A percentile compares a stretch with the other conserved stretches of the same genome.
phyloP scores from a whole-genome alignment of 2,797 vertebrate genomes.

The Hephaestus fuliginosus region DNA sequence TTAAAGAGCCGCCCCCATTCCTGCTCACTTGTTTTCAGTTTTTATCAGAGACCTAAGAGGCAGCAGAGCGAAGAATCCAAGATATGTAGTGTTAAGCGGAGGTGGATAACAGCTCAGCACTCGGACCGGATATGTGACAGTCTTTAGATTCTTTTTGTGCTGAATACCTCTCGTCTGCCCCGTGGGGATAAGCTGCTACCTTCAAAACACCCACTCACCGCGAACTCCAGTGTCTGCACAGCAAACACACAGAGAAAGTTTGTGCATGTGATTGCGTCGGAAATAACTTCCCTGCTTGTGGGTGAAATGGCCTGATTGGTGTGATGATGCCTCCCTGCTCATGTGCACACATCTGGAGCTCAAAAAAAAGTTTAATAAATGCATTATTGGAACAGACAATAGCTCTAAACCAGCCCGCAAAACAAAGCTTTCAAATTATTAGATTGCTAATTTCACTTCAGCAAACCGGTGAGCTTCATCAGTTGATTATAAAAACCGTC shows the following conservation, averaged over 20 bases:
- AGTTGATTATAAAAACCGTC: conserved; percentile 34
- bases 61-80: conserved; percentile 49
- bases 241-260: conserved; percentile 24
- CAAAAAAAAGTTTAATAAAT: neutral
- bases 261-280: neutral
- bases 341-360: neutral
- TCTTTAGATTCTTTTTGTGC: conserved; percentile 71
- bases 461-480: conserved; percentile 43
- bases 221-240: neutral
- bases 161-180: conserved; percentile 41
- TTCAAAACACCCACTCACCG: conserved; percentile 41
- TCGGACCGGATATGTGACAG: conserved; percentile 70
- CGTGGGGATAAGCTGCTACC: conserved; percentile 25
- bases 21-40: neutral
- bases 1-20: neutral
- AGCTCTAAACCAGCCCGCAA: neutral
- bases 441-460: conserved; percentile 23
- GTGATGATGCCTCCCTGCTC: neutral
- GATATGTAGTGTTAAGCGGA: conserved; percentile 45
- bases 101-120: conserved; percentile 41
- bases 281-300: neutral
- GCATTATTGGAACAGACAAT: neutral
- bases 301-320: too few species aligned
- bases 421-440: conserved; percentile 30
- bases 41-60: conserved; percentile 23